Evolutionary conservation across 1,140 invertebrate genomes (phyloP), one percentile per base, ranked within the genome.

Genomic region (Drosophila sp.): DNA sequence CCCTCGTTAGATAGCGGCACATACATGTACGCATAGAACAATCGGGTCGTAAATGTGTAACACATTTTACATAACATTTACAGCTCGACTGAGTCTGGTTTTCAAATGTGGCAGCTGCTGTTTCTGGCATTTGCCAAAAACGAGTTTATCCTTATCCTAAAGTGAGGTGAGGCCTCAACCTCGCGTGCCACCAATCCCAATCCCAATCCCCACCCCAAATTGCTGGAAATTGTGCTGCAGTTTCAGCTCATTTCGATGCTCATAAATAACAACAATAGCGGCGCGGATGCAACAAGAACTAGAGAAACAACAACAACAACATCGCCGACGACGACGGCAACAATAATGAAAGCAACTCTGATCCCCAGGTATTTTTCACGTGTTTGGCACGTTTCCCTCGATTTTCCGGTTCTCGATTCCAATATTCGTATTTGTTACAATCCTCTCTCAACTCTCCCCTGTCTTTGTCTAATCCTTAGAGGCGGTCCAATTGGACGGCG

Each of bases 351-450:
- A 75, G 75, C 78, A 76, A 65, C 57, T 25, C 13, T 67, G 86
- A 78, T 90, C 95, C 97, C 97, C 97, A 98, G 8, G 97, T 98
- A 34, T 96, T 95, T 92, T 97, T 97, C 4, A 98, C 96, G 86
- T 97, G 96, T 65, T 93, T 94, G 8, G 97, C 97, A 92, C 96
- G 96, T 75, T 94, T 96, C 74, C 96, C 93, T 91, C 98, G 96
- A 91, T 97, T 97, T 75, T 94, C 93, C 29, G 97, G 97, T 84
- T 90, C 80, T 80, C 82, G 69, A 82, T 79, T 84, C 54, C 48
- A 45, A 74, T 58, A 63, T 65, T 69, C 69, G 57, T 50, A 61
- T 69, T 69, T 62, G 29, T 43, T 51, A 41, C 57, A 36, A 38
- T 7, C 54, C 29, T 53, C 13, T 2, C 16, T 46, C 18, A 11